Conservation (phyloP, 2,113 vertebrate genomes). For the Mustela lutreola region DNA sequence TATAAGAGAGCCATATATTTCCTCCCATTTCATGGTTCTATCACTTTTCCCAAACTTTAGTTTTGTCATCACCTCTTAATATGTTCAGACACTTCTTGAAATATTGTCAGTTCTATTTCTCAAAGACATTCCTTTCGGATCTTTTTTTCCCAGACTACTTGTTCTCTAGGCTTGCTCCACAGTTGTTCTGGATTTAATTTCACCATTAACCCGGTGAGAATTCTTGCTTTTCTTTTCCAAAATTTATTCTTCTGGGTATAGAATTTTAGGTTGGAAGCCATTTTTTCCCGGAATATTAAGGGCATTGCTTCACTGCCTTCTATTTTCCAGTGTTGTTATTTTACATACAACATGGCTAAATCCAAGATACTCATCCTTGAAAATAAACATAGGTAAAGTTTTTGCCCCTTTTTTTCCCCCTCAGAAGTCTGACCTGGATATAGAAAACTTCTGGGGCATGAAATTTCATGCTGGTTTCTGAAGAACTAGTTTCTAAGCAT, state of each 20-base stretch:
- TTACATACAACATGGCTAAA: slow-evolving; percentile 7
- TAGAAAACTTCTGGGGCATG: neutral
- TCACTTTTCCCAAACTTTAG: neutral
- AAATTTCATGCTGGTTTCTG: neutral
- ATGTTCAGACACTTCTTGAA: slow-evolving; percentile 35
- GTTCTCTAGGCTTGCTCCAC: neutral
- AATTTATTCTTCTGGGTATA: neutral
- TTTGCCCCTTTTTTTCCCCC: neutral
- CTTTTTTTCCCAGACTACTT: neutral
- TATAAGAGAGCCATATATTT: neutral
- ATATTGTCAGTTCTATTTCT: neutral
- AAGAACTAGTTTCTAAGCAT: neutral
- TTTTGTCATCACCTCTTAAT: neutral
- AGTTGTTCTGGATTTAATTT: slow-evolving; percentile 6
- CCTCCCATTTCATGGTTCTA: neutral
- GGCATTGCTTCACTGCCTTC: neutral
- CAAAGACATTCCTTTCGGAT: neutral
- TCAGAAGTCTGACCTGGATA: neutral
- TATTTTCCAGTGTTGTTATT: neutral
- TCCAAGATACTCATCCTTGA: neutral
- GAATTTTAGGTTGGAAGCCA: slow-evolving; percentile 27
- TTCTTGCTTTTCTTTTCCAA: neutral
- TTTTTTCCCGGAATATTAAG: neutral
- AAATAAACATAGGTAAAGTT: neutral
- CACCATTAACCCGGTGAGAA: neutral